Evolutionary conservation across 2,888 invertebrate species (phyloP).

Genomic region (Cataglyphis albicans): DNA sequence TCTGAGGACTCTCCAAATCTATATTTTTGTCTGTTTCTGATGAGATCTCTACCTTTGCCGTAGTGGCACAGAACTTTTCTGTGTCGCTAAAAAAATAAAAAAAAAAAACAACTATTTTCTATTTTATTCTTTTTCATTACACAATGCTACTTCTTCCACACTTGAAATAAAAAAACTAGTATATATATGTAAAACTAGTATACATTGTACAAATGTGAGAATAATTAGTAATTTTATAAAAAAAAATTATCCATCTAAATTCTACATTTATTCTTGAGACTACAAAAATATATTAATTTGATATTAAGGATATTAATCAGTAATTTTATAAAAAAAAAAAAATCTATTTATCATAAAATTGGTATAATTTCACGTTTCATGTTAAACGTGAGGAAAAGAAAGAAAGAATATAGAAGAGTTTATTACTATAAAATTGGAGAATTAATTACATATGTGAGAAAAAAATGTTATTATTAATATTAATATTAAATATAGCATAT

Average conservation of each 20-base stretch:
- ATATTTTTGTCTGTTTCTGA: neutral
- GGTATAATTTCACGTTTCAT: neutral
- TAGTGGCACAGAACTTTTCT: neutral
- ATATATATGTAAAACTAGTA: neutral
- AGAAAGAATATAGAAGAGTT: neutral
- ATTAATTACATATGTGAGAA: neutral
- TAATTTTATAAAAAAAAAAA: neutral
- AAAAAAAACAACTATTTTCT: neutral
- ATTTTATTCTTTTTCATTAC: neutral
- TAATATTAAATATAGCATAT: neutral
- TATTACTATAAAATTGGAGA: neutral
- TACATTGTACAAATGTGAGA: neutral
- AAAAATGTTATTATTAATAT: neutral
- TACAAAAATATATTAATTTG: neutral
- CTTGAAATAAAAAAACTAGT: neutral
- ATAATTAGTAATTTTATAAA: neutral
- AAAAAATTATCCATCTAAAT: neutral
- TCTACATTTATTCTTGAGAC: neutral
- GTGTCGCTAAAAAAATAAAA: constrained; percentile 1
- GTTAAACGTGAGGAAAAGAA: too few species aligned
- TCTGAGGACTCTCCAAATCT: neutral
- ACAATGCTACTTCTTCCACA: neutral
- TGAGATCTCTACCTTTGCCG: neutral
- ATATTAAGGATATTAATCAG: neutral
- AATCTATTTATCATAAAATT: neutral